phyloP scores from a whole-genome alignment of 1,140 invertebrate genomes.

The Dreissena polymorpha region DNA sequence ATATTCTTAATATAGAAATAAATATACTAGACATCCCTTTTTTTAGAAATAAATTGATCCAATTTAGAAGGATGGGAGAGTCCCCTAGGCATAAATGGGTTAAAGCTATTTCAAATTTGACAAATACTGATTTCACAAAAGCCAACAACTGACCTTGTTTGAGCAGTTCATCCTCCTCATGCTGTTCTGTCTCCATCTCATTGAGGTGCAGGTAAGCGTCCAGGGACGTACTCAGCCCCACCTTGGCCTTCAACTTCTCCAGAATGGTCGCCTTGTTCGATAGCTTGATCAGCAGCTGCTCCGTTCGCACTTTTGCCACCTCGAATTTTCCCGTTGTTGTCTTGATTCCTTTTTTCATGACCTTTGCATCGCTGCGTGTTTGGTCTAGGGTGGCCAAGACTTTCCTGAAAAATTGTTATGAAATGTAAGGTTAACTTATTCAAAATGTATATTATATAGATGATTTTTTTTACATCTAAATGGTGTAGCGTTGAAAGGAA shows the following conservation, averaged over 20 bases:
- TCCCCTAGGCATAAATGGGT: too few relatives aligned
- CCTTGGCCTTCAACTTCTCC: constrained; percentile 78
- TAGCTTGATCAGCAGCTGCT: constrained; percentile 73
- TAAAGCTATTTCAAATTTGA: too few relatives aligned
- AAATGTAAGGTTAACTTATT: too few relatives aligned
- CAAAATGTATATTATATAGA: too few relatives aligned
- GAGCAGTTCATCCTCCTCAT: constrained; percentile 77
- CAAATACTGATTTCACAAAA: too few relatives aligned
- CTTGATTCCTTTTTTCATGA: constrained; percentile 78
- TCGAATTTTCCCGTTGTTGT: constrained; percentile 75
- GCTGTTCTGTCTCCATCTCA: constrained; percentile 74
- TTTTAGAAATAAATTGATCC: too few relatives aligned
- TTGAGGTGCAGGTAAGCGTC: constrained; percentile 78
- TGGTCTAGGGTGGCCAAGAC: constrained; percentile 76
- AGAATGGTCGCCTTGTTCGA: constrained; percentile 76
- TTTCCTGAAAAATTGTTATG: constrained; percentile 66
- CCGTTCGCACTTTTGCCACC: constrained; percentile 73
- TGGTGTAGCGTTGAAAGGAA: too few relatives aligned
- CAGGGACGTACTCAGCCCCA: constrained; percentile 75
- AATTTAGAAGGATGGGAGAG: too few relatives aligned
- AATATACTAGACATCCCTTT: too few relatives aligned
- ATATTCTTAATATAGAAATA: too few relatives aligned
- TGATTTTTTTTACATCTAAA: too few relatives aligned
- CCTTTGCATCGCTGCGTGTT: constrained; percentile 75
- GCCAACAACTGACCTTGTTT: constrained; percentile 73